Base-by-base conservation (phyloP, 2,888 invertebrate genomes). In the Cynaeus angustus region DNA sequence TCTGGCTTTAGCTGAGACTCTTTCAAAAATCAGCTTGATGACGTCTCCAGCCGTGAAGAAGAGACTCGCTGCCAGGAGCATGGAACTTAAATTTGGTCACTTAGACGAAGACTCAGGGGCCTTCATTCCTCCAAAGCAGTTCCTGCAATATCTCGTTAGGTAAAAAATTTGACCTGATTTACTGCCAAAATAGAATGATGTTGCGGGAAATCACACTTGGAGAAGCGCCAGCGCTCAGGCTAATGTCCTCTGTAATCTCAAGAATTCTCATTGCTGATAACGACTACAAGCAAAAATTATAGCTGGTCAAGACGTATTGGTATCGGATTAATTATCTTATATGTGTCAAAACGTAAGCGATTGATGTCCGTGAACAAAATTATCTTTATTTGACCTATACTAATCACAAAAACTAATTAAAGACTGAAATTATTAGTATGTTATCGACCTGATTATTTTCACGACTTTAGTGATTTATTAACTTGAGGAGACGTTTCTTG, bases 131-230 rank as follows among this genome's bases (percentile, higher is more conserved):
- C 90, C 90, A 28, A 89, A 88, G 75, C 88, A 90, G 72, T 82
- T 91, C 70, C 85, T 91, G 62, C 83, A 90, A 73, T 90, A 90
- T 83, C 86, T 91, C 77, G 90, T 90, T 81, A 89, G 91, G 91
- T 91, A 87, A 78, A 64, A 56, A 38, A 28, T 61, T 16, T 55
- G 41, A 61, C 43, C 46, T 46, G 26, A 37, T 37, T 48, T 45
- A 61, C 28, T n/a, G 43, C 21, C 30, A 10, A 26, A 37, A 37
- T 37, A 37, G 28, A 9, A 13, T 52, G 21, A 21, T 21, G 64
- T 56, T 16, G 46, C 14, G 45, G 45, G 45, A 53, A 53, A 53
- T 53, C 37, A 37, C 12, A 26, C 13, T 55, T 33, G 53, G 37
- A 55, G 37, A 55, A 8, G 53, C 37, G 53, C 53, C 53, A 55